These are phyloP conservation scores for Channa striata DNA, from an alignment of 2,797 vertebrate species.

Conservation along the genomic window DNA sequence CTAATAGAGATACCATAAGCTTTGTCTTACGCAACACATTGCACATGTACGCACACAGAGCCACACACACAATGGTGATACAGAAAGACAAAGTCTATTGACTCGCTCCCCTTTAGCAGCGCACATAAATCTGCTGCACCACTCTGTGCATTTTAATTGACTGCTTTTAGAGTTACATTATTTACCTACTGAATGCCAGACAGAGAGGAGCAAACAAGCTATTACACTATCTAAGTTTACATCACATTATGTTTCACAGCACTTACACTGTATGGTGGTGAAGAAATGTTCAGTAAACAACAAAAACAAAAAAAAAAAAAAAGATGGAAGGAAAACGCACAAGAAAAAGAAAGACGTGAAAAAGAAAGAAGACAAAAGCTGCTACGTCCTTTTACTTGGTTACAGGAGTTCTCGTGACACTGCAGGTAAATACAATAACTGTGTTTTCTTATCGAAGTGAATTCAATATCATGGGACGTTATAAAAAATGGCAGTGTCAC, in stretches of 20 bases:
- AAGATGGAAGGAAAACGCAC: slow-evolving; percentile 21
- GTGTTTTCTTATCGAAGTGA: neutral
- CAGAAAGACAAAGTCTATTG: slow-evolving; percentile 49
- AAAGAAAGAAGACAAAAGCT: slow-evolving; percentile 1
- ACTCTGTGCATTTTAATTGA: slow-evolving; percentile 69
- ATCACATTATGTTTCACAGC: slow-evolving; percentile 68
- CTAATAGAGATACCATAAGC: neutral
- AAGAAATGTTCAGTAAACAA: slow-evolving; percentile 54
- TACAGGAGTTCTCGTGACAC: slow-evolving; percentile 13
- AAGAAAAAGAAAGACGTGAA: slow-evolving; percentile 11
- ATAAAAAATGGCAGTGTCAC: slow-evolving; percentile 32
- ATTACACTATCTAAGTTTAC: slow-evolving; percentile 76
- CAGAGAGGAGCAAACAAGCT: slow-evolving; percentile 69
- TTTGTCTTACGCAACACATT: neutral
- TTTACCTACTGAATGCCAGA: slow-evolving; percentile 67
- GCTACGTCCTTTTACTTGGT: slow-evolving; percentile 1
- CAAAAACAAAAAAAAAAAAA: neutral
- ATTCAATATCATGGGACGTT: slow-evolving; percentile 20
- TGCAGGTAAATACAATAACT: slow-evolving; percentile 19
- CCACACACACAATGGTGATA: neutral
- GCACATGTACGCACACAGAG: neutral
- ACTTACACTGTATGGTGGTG: slow-evolving; percentile 43
- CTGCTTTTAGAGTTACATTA: slow-evolving; percentile 69
- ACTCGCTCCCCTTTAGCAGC: slow-evolving; percentile 49
- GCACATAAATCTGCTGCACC: slow-evolving; percentile 58